Percentiles rank a stretch among this genome's conserved stretches.
Conservation (phyloP, 1,140 invertebrate species). For the Drosophila miranda region DNA sequence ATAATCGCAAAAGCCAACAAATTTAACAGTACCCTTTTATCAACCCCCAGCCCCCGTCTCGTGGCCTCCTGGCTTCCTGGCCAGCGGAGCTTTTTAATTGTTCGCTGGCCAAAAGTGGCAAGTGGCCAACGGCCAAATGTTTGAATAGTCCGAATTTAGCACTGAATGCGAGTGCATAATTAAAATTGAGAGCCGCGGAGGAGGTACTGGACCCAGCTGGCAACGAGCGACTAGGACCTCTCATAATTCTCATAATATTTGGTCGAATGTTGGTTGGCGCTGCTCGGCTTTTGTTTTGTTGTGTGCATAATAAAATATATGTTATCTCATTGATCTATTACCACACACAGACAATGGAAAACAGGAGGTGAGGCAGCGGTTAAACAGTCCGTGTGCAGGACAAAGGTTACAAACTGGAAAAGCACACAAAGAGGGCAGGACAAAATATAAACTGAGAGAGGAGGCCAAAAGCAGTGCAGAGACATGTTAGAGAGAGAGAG, state of each 20-base stretch:
- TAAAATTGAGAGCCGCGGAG: constrained; percentile 12
- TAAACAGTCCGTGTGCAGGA: not conserved
- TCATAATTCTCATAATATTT: constrained; percentile 17
- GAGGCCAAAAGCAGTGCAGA: too few relatives aligned
- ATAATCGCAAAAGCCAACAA: constrained; percentile 59
- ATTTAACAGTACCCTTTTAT: constrained; percentile 20
- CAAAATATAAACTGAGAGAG: too few relatives aligned
- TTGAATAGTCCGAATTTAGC: constrained; percentile 16
- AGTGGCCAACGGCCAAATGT: constrained; percentile 34
- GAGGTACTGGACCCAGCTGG: too few relatives aligned
- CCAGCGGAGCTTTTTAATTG: constrained; percentile 27
- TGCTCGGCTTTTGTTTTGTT: constrained; percentile 24
- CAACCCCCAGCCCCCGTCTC: too few relatives aligned
- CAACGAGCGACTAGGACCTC: not conserved
- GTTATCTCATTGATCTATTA: constrained; percentile 56
- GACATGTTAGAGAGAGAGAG: too few relatives aligned
- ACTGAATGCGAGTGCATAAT: constrained; percentile 20
- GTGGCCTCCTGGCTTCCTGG: too few relatives aligned
- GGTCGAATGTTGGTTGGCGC: constrained; percentile 10
- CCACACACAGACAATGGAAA: constrained; percentile 4
- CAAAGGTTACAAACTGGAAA: not conserved
- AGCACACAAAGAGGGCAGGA: not conserved
- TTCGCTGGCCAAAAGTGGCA: constrained; percentile 48
- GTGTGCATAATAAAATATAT: constrained; percentile 63
- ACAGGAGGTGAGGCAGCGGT: not conserved